These are phyloP conservation scores for Lytechinus variegatus DNA, from an alignment of 35 echinoderm and acorn worm species.

Conservation along the genomic window DNA sequence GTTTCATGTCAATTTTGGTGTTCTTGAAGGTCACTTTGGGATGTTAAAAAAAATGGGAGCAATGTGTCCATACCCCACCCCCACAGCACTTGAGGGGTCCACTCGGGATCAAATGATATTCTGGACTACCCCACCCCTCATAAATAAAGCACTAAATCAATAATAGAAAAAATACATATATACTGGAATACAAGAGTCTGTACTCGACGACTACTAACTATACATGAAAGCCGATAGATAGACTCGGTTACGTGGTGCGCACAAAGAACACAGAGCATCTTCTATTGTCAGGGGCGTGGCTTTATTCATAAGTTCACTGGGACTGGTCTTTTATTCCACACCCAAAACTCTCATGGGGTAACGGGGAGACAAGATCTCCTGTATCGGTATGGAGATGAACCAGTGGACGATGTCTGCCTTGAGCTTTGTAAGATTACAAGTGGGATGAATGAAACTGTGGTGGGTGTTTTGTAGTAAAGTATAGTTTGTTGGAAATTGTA, in stretches of 20 bases:
- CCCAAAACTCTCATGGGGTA: background rate
- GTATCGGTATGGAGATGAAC: background rate
- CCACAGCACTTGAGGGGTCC: too few relatives aligned
- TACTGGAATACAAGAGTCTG: too few relatives aligned
- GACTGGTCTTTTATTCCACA: background rate
- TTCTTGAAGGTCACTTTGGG: too few relatives aligned
- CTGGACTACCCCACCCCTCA: too few relatives aligned
- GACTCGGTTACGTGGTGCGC: conserved; percentile 6
- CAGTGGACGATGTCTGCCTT: background rate
- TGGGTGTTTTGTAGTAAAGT: background rate
- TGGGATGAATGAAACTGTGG: background rate
- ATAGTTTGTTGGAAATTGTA: background rate
- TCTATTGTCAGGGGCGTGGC: conserved; percentile 7
- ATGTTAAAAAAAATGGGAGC: too few relatives aligned
- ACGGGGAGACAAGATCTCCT: background rate
- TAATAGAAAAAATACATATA: too few relatives aligned
- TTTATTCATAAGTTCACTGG: conserved; percentile 5
- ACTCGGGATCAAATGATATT: too few relatives aligned
- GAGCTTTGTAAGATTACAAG: background rate
- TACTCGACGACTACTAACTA: too few relatives aligned
- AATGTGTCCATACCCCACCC: too few relatives aligned
- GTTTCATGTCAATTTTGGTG: too few relatives aligned
- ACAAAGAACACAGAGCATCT: background rate
- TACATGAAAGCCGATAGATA: background rate
- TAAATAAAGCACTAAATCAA: too few relatives aligned